These are phyloP conservation scores for Ctenochaetus hawaiiensis DNA, from an alignment of 2,797 vertebrate genomes.

Conservation along the genomic window DNA sequence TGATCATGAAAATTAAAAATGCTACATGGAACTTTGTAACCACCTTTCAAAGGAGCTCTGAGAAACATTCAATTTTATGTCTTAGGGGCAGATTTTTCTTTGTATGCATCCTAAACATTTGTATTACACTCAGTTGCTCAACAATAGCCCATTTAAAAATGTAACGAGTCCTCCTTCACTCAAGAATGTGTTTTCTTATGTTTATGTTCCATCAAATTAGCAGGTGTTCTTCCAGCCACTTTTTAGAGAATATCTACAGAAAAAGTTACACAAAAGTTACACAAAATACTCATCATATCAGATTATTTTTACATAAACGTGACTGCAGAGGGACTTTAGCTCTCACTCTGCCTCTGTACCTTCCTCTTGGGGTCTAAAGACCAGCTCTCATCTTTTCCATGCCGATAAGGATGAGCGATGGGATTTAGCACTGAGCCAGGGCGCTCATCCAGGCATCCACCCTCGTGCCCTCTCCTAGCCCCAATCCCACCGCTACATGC, in stretches of 20 bases:
- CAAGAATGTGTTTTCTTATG: too few relatives aligned
- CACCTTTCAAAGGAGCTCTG: too few relatives aligned
- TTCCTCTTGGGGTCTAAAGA: conserved; percentile 40
- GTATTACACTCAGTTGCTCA: conserved; percentile 18
- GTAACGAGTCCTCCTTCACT: conserved; percentile 16
- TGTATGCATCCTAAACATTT: neutral
- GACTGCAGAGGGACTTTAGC: conserved; percentile 19
- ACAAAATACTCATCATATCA: too few relatives aligned
- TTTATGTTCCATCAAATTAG: too few relatives aligned
- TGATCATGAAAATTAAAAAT: too few relatives aligned
- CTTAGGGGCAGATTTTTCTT: too few relatives aligned
- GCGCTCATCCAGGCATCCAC: conserved; percentile 67
- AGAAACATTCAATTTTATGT: too few relatives aligned
- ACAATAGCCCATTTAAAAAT: conserved; percentile 42
- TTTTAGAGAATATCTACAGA: too few relatives aligned
- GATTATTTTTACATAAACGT: too few relatives aligned
- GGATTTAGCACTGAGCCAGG: conserved; percentile 74
- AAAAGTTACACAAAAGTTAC: too few relatives aligned
- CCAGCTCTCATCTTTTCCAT: conserved; percentile 56
- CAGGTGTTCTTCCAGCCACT: too few relatives aligned
- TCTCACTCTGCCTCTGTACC: conserved; percentile 33
- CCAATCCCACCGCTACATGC: conserved; percentile 66
- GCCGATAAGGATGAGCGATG: conserved; percentile 67
- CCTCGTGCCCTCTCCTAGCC: conserved; percentile 57
- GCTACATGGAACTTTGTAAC: too few relatives aligned